Conservation (phyloP, 2,888 invertebrate genomes). For the Andrena fulva region DNA sequence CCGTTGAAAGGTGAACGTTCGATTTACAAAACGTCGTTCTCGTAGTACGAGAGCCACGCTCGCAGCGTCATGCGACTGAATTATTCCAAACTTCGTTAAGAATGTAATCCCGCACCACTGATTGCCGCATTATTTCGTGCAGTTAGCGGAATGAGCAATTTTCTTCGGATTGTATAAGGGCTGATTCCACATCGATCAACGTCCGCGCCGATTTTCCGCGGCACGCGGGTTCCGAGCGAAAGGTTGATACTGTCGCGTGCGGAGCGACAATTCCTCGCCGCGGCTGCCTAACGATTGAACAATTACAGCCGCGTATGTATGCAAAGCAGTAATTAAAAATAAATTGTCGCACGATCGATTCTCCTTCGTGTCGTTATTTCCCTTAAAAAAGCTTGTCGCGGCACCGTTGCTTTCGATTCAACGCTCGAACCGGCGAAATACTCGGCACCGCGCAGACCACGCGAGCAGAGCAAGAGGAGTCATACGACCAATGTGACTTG, state of each 20-base stretch:
- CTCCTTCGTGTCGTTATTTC: constrained; percentile 20
- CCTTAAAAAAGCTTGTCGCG: constrained; percentile 31
- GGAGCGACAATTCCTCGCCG: constrained; percentile 37
- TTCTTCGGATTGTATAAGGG: constrained; percentile 51
- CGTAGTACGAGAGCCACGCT: background rate
- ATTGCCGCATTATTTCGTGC: constrained; percentile 44
- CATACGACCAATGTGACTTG: background rate
- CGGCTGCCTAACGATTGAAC: constrained; percentile 42
- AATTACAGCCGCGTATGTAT: constrained; percentile 38
- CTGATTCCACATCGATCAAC: constrained; percentile 69
- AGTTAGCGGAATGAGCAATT: constrained; percentile 48
- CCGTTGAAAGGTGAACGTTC: background rate
- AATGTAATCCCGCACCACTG: constrained; percentile 42
- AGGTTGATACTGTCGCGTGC: constrained; percentile 53
- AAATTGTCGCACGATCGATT: constrained; percentile 58
- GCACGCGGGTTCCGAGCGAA: constrained; percentile 22
- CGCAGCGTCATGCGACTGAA: constrained; percentile 6
- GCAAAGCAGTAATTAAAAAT: constrained; percentile 65
- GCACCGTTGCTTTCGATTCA: constrained; percentile 18
- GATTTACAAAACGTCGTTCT: background rate
- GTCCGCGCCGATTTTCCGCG: constrained; percentile 62
- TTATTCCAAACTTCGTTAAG: constrained; percentile 27
- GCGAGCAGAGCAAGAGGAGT: background rate
- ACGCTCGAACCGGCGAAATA: constrained; percentile 4
- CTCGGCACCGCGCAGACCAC: background rate